These are phyloP conservation scores for Aphelenchoides besseyi DNA, from an alignment of 1,140 invertebrate species.

Conservation along the genomic window DNA sequence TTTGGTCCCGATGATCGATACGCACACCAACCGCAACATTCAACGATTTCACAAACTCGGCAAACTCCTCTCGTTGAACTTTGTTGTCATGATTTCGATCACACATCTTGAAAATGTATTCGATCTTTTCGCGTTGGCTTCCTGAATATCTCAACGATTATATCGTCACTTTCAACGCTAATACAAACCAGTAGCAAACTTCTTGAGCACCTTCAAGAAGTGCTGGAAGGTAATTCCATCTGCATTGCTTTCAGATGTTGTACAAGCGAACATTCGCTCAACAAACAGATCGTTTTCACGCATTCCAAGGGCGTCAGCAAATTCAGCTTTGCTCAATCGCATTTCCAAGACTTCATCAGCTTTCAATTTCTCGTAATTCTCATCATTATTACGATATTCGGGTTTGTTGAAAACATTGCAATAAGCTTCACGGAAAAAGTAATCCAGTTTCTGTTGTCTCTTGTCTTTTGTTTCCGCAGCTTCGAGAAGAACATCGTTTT, in stretches of 20 bases:
- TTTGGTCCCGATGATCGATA: conserved; percentile 70
- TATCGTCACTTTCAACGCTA: conserved; percentile 24
- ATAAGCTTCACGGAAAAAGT: conserved; percentile 97
- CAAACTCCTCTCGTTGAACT: conserved; percentile 87
- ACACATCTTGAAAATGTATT: conserved; percentile 98
- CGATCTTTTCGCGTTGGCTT: conserved; percentile 88
- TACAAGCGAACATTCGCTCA: conserved; percentile 97
- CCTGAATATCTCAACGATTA: conserved; percentile 66
- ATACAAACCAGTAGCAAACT: conserved; percentile 21
- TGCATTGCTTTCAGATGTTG: conserved; percentile 72
- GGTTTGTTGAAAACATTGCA: conserved; percentile 66
- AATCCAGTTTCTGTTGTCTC: conserved; percentile 85
- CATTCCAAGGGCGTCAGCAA: conserved; percentile 94
- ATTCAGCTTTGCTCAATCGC: conserved; percentile 82
- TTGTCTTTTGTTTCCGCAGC: conserved; percentile 93
- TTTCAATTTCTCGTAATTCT: conserved; percentile 35
- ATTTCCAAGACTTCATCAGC: conserved; percentile 48
- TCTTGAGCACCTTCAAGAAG: conserved; percentile 78
- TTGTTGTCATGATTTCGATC: conserved; percentile 91
- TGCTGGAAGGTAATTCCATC: conserved; percentile 95
- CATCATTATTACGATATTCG: conserved; percentile 18
- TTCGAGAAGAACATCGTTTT: conserved; percentile 80
- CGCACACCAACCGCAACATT: conserved; percentile 61
- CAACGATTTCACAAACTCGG: conserved; percentile 72
- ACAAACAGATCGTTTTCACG: conserved; percentile 92